Evolutionary conservation across 2,888 invertebrate species (phyloP).

Genomic region (Acleris emargana): DNA sequence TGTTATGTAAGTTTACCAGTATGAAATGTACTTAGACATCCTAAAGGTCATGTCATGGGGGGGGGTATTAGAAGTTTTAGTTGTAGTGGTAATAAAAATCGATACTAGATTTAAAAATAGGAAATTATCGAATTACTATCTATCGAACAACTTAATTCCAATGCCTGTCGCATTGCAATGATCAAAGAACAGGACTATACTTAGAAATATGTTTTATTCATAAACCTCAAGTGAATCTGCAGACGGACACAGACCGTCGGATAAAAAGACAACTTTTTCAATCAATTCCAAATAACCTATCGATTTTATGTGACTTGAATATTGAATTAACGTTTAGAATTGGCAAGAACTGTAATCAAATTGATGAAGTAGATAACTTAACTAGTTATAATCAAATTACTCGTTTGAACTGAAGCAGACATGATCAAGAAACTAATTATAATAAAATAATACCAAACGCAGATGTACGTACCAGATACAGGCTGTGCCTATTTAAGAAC

Average conservation of each 20-base stretch:
- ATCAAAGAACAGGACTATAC: conserved; percentile 27
- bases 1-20: no score
- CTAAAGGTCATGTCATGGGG: no score
- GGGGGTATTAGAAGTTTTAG: no score
- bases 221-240: conserved; percentile 21
- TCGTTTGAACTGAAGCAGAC: no score
- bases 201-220: conserved; percentile 33
- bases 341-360: neutral
- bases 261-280: conserved; percentile 23
- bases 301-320: conserved; percentile 17
- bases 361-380: neutral
- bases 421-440: no score
- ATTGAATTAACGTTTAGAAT: conserved; percentile 8
- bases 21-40: no score
- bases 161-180: conserved; percentile 13
- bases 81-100: no score
- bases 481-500: no score
- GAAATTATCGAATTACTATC: neutral
- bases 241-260: conserved; percentile 1
- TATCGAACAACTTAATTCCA: conserved; percentile 1
- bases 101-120: neutral
- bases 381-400: neutral
- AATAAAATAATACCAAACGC: no score
- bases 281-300: conserved; percentile 16
- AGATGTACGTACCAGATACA: no score